Conservation (phyloP, 2,888 invertebrate genomes). For the Lycaena phlaeas region DNA sequence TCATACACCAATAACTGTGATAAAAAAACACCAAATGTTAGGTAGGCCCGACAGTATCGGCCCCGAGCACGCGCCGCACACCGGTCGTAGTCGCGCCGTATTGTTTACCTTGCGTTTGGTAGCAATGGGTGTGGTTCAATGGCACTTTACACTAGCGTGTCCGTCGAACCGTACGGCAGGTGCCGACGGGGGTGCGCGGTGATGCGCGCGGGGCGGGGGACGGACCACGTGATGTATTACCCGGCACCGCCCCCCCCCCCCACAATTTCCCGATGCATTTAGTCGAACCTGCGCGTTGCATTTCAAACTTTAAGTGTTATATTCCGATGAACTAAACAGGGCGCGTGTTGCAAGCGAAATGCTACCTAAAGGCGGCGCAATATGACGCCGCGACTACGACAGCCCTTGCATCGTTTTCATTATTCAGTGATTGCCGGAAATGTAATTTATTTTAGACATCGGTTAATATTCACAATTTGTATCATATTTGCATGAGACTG, state of each 20-base stretch:
- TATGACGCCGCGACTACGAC: conserved; percentile 13
- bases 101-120: conserved; percentile 23
- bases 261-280: conserved; percentile 27
- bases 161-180: conserved; percentile 19
- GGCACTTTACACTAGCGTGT: conserved; percentile 28
- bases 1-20: conserved; percentile 34
- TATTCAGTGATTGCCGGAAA: conserved; percentile 11
- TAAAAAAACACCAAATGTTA: conserved; percentile 38
- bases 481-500: conserved; percentile 12
- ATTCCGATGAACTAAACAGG: conserved; percentile 19
- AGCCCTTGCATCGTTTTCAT: conserved; percentile 9
- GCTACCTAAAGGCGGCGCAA: conserved; percentile 15
- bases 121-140: conserved; percentile 42
- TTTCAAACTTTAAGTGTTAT: conserved; percentile 20
- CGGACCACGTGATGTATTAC: conserved; percentile 35
- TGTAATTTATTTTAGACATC: conserved; percentile 9
- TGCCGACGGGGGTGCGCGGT: too few relatives aligned
- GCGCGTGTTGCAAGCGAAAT: conserved; percentile 17
- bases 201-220: too few relatives aligned
- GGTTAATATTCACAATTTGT: conserved; percentile 6
- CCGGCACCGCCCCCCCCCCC: conserved; percentile 23
- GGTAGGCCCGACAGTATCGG: conserved; percentile 17
- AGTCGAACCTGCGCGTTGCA: conserved; percentile 40
- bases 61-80: conserved; percentile 7
- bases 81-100: conserved; percentile 10